Evolutionary conservation across 2,888 invertebrate genomes (phyloP), one percentile per base, ranked within the genome.

Genomic region (Heteromurus nitidus): DNA sequence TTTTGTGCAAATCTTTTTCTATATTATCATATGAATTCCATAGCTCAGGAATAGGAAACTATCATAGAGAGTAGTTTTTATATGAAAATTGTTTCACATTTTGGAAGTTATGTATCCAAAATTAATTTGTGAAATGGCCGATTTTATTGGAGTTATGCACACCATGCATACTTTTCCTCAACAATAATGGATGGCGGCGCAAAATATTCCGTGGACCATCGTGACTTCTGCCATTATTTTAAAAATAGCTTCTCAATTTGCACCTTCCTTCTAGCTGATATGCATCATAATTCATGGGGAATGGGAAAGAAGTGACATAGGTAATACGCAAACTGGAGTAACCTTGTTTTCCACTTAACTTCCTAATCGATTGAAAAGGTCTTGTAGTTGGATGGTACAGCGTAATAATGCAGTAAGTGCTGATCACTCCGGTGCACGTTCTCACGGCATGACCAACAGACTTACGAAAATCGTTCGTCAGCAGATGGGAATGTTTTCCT

Each of bases 391-490:
- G 58, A 9, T 58, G 58, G 58, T 58, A 58, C 50, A 20, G 20
- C n/a, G 1, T 36, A 36, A 36, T 36, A 36, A 13, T 36, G 36
- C n/a, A n/a, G n/a, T n/a, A n/a, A n/a, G n/a, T 36, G 36, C 36
- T 36, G 36, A 36, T 36, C 20, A 20, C 31, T 13, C 26, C 30
- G n/a, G 24, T 36, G 5, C 65, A 65, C 24, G 65, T n/a, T 44
- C n/a, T 20, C 9, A n/a, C 20, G 42, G 65, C 65, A 22, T 65
- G 65, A 65, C 65, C 65, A 65, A 3, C 50, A 28, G 16, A n/a
- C 47, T 47, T n/a, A n/a, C n/a, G 13, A 36, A 36, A 36, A 36
- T 36, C 13, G 36, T 5, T 9, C 36, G 36, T 36, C 36, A 13
- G 13, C 36, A 36, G 36, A 36, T 5, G 13, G 36, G 13, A 36